Percentiles rank a stretch among this genome's conserved stretches.
These are phyloP conservation scores for Tipula confusa DNA, from an alignment of 2,888 invertebrate genomes.

Conservation along the genomic window DNA sequence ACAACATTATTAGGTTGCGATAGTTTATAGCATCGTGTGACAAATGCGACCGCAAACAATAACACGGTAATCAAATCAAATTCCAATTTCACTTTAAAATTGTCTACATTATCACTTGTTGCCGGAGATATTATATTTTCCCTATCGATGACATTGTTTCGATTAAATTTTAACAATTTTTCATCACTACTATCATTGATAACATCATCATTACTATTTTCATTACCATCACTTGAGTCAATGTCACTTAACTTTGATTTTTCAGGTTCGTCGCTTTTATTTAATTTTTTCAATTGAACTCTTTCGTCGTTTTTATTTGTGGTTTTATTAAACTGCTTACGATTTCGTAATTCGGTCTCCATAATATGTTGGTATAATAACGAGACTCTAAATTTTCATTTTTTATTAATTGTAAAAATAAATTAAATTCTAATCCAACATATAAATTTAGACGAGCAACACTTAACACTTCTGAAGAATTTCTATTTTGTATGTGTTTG, in stretches of 20 bases:
- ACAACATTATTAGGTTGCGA: slow-evolving; percentile 84
- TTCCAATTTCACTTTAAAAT: slow-evolving; percentile 59
- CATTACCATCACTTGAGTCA: slow-evolving; percentile 34
- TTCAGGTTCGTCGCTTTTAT: slow-evolving; percentile 40
- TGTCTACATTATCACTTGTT: slow-evolving; percentile 37
- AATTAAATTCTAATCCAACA: too few relatives aligned
- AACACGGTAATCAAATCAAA: slow-evolving; percentile 69
- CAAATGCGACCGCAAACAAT: slow-evolving; percentile 65
- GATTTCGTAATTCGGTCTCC: slow-evolving; percentile 34
- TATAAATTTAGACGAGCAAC: not conserved
- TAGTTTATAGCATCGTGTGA: slow-evolving; percentile 76
- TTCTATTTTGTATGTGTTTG: not conserved
- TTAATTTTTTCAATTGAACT: not conserved
- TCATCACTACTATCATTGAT: slow-evolving; percentile 35
- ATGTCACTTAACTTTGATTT: slow-evolving; percentile 32
- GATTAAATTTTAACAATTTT: slow-evolving; percentile 37
- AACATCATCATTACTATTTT: slow-evolving; percentile 31
- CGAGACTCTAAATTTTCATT: not conserved
- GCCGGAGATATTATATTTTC: slow-evolving; percentile 35
- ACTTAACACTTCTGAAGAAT: not conserved
- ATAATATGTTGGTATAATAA: not conserved
- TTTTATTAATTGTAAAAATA: not conserved
- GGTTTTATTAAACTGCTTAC: slow-evolving; percentile 29
- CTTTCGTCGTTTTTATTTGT: not conserved
- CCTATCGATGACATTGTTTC: slow-evolving; percentile 34